Evolutionary conservation across 2,113 vertebrate genomes (phyloP).

Genomic region (Tursiops truncatus): DNA sequence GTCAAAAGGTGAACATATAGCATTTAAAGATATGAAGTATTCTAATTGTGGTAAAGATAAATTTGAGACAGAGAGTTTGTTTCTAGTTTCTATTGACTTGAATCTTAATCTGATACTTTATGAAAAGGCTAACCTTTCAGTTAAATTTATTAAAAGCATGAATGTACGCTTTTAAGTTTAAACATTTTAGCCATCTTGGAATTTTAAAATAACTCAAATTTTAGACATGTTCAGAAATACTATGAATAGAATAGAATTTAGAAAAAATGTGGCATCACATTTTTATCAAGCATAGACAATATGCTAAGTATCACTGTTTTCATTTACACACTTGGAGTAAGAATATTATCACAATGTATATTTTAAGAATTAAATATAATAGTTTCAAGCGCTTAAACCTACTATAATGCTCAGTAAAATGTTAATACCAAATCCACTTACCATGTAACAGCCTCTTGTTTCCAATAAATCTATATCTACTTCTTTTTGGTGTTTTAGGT

Average conservation of each 20-base stretch:
- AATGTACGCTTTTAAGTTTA: neutral
- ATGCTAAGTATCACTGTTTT: constrained; percentile 70
- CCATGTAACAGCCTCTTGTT: neutral
- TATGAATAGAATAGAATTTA: neutral
- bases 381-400: neutral
- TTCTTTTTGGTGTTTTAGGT: neutral
- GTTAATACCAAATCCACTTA: neutral
- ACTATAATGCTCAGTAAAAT: neutral
- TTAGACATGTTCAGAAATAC: neutral
- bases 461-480: neutral
- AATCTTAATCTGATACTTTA: neutral
- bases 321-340: neutral
- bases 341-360: neutral
- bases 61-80: neutral
- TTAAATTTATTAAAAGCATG: neutral
- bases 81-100: neutral
- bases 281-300: neutral
- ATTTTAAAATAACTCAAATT: constrained; percentile 7
- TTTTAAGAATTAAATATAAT: neutral
- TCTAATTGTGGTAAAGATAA: neutral
- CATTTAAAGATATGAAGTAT: neutral
- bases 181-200: neutral
- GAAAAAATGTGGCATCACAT: neutral
- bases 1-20: neutral
- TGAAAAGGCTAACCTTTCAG: neutral